phyloP scores from a whole-genome alignment of 1,140 invertebrate genomes.

The Rhagoletis zephyria region DNA sequence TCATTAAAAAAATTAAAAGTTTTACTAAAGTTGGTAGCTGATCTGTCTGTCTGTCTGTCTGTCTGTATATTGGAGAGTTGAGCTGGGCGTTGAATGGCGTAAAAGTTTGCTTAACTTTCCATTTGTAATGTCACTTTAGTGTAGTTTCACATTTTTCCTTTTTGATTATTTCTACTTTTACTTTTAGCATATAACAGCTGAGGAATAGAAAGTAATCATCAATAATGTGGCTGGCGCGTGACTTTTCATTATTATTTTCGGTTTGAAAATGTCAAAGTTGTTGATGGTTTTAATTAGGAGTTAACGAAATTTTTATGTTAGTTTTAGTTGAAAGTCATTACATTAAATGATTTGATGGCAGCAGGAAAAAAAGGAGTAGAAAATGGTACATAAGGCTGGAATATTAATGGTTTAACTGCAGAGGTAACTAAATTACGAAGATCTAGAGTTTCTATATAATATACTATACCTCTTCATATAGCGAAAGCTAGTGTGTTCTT shows the following conservation, averaged over 20 bases:
- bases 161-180: neutral
- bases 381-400: too few relatives aligned
- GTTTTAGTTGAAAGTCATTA: conserved; percentile 9
- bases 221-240: conserved; percentile 44
- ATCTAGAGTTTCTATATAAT: too few relatives aligned
- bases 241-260: conserved; percentile 8
- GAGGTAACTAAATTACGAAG: too few relatives aligned
- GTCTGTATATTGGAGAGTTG: neutral
- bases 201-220: conserved; percentile 30
- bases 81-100: neutral
- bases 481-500: too few relatives aligned
- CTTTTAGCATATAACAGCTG: neutral
- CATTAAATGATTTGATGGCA: neutral
- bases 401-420: too few relatives aligned
- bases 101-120: conserved; percentile 40
- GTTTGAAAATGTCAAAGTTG: neutral
- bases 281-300: conserved; percentile 8
- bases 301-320: neutral
- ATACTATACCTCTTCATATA: too few relatives aligned
- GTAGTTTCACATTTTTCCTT: neutral
- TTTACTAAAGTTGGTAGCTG: neutral
- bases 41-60: too few relatives aligned
- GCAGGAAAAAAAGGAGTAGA: too few relatives aligned
- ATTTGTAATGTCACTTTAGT: conserved; percentile 37
- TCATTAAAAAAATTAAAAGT: conserved; percentile 52